Evolutionary conservation across 1,140 invertebrate species (phyloP), one percentile per base, ranked within the genome.

Genomic region (Pogonomyrmex barbatus): DNA sequence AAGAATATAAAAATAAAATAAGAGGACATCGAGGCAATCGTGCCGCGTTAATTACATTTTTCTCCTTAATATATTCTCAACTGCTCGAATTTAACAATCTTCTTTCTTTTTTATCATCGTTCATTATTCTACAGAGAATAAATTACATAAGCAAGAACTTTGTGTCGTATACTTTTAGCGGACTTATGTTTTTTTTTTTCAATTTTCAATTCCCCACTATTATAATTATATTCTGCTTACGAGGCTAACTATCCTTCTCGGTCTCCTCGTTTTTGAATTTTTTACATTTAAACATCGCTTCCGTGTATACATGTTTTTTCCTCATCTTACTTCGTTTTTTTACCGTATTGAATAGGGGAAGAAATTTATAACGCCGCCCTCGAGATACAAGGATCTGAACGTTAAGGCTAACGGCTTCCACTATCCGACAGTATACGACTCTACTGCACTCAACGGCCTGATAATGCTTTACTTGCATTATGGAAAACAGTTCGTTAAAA

Each of bases 391-490:
- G 84, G 79, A 91, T 91, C 88, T 82, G 52, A 83, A 70, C 90
- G 89, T 92, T 91, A 90, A 91, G 90, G 90, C 85, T 92, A 89
- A 92, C 86, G 84, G 86, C 76, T 83, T 85, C 82, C 68, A 77
- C 78, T 89, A 87, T 81, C 76, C 86, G 63, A 54, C 63, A 9
- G 81, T 90, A 86, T 86, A 90, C 63, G 76, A 62, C 88, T 88
- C 81, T 42, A 78, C 89, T 87, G 86, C 85, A 91, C 85, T 89
- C 83, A 88, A 91, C 89, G 82, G 77, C 84, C 90, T 92, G 91
- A 91, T 92, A 92, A 92, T 92, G 91, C 91, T 92, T 92, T 90
- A 92, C 91, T 92, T 90, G 91, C 91, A 92, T 92, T 92, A 92
- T 92, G 91, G 91, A 92, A 92, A 92, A 92, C 86, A 92, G 91